A percentile compares a stretch with the other conserved stretches of the same genome.
phyloP scores from a whole-genome alignment of 2,797 vertebrate species.

The Cirrhinus mrigala region DNA sequence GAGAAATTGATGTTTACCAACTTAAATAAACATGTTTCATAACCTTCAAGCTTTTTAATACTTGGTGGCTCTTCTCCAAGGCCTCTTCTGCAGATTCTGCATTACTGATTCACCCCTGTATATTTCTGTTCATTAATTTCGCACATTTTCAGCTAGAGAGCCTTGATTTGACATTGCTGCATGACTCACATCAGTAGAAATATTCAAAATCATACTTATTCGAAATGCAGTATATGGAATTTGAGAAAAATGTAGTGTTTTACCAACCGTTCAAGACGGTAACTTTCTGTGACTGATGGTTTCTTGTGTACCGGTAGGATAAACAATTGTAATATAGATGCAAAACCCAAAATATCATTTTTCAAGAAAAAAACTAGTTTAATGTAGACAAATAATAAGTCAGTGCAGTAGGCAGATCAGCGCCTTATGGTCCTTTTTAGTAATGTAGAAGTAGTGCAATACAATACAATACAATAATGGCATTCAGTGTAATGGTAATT shows the following conservation, averaged over 20 bases:
- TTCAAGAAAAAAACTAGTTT: neutral
- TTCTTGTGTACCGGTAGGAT: neutral
- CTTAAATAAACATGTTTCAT: slow-evolving; percentile 25
- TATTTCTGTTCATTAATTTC: slow-evolving; percentile 16
- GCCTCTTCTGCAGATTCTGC: neutral
- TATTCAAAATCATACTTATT: neutral
- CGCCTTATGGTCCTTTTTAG: slow-evolving; percentile 8
- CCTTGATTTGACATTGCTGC: slow-evolving; percentile 1
- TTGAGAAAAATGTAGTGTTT: neutral
- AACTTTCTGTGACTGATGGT: neutral
- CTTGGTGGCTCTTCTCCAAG: slow-evolving; percentile 4
- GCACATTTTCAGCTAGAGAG: neutral
- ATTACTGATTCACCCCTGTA: neutral
- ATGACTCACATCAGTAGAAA: neutral
- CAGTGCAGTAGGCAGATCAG: neutral
- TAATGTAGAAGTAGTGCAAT: neutral
- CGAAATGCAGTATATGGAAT: neutral
- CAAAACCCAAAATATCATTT: neutral
- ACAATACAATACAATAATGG: neutral
- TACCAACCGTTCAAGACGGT: neutral
- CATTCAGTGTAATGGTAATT: slow-evolving; percentile 22
- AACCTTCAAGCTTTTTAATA: slow-evolving; percentile 9
- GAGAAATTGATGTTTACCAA: slow-evolving; percentile 21
- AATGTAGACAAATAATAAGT: slow-evolving; percentile 26
- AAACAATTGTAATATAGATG: slow-evolving; percentile 2